These are phyloP conservation scores for Hoplostethus mediterraneus DNA, from an alignment of 2,797 vertebrate species.

Conservation along the genomic window DNA sequence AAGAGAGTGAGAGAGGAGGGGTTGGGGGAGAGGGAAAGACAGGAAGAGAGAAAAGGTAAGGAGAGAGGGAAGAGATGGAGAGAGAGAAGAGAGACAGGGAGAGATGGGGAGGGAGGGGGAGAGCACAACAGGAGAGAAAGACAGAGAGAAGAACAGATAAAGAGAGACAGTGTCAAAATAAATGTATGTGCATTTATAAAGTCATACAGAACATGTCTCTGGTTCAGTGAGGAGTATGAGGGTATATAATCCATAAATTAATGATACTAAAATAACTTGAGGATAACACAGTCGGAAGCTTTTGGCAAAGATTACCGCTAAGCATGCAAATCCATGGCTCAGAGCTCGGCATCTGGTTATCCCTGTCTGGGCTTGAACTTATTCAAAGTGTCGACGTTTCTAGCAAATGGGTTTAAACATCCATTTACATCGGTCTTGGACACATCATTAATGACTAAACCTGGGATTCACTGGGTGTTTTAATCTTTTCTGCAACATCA, in stretches of 20 bases:
- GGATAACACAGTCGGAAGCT: constrained; percentile 7
- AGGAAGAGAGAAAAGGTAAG: background rate
- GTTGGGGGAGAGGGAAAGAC: background rate
- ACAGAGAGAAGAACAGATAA: background rate
- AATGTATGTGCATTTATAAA: background rate
- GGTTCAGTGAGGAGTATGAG: background rate
- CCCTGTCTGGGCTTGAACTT: background rate
- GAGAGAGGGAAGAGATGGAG: too few species aligned
- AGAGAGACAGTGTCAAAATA: background rate
- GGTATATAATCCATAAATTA: constrained; percentile 5
- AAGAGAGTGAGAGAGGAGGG: constrained; percentile 1
- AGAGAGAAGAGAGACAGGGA: background rate
- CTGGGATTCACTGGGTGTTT: background rate
- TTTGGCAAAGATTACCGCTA: constrained; percentile 10
- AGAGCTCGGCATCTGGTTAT: background rate
- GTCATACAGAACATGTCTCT: background rate
- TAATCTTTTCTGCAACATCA: too few species aligned
- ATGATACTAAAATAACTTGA: constrained; percentile 25
- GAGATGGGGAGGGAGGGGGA: constrained; percentile 7
- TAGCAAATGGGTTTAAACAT: background rate
- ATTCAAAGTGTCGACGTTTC: background rate
- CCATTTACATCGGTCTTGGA: background rate
- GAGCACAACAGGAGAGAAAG: background rate
- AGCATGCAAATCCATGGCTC: constrained; percentile 4
- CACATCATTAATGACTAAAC: background rate